A percentile compares a stretch with the other conserved stretches of the same genome.
These are phyloP conservation scores for Eucriotettix oculatus DNA, from an alignment of 2,888 invertebrate species.

Conservation along the genomic window DNA sequence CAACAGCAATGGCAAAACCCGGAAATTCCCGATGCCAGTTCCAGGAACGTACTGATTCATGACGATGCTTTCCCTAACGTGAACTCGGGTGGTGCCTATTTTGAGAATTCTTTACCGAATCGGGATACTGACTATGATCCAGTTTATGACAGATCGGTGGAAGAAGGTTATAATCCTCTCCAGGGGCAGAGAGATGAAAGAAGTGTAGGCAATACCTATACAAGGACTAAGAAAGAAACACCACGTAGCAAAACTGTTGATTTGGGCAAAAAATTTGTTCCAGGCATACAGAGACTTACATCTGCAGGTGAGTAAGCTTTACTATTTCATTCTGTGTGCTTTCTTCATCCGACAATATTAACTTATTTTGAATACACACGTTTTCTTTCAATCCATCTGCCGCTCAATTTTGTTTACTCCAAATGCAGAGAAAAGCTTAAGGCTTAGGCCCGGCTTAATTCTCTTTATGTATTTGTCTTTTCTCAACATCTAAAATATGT, in stretches of 20 bases:
- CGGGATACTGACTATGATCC: conserved; percentile 5
- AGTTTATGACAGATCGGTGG: neutral
- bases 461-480: too few relatives aligned
- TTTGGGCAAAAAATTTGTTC: neutral
- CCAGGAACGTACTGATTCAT: neutral
- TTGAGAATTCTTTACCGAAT: neutral
- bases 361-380: too few relatives aligned
- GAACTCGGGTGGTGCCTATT: neutral
- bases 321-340: neutral
- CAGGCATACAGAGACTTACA: conserved; percentile 6
- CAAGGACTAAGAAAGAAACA: neutral
- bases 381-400: too few relatives aligned
- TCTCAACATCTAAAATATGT: too few relatives aligned
- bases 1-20: neutral
- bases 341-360: too few relatives aligned
- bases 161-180: neutral
- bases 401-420: too few relatives aligned
- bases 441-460: too few relatives aligned
- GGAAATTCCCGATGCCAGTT: neutral
- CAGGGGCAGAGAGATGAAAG: conserved; percentile 5
- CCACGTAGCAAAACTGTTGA: neutral
- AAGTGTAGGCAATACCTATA: neutral
- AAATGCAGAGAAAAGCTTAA: too few relatives aligned
- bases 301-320: conserved; percentile 5
- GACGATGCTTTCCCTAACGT: neutral